A percentile compares a stretch with the other conserved stretches of the same genome.
phyloP scores from a whole-genome alignment of 1,140 invertebrate species.

The Atta texana region DNA sequence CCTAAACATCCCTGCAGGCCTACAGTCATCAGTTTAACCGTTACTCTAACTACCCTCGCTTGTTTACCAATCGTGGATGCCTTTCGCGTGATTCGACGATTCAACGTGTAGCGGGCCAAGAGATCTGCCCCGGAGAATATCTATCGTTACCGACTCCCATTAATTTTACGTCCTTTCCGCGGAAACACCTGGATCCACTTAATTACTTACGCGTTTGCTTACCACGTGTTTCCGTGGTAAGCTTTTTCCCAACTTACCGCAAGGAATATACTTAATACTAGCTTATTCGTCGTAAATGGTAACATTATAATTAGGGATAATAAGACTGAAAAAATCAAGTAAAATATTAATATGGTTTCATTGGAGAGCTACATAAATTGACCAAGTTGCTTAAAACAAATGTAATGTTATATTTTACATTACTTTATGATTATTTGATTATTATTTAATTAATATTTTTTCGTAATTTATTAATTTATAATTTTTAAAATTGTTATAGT shows the following conservation, averaged over 20 bases:
- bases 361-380: neutral
- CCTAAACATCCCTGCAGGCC: slow-evolving; percentile 80
- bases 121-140: slow-evolving; percentile 48
- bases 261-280: slow-evolving; percentile 46
- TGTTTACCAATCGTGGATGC: slow-evolving; percentile 83
- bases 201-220: slow-evolving; percentile 67
- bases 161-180: slow-evolving; percentile 62
- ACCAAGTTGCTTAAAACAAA: neutral
- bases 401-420: neutral
- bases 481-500: neutral
- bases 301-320: slow-evolving; percentile 39
- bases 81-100: slow-evolving; percentile 73
- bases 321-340: neutral
- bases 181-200: slow-evolving; percentile 64
- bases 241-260: slow-evolving; percentile 42
- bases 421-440: neutral
- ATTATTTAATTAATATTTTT: neutral
- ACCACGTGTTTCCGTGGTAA: slow-evolving; percentile 25
- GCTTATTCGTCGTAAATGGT: slow-evolving; percentile 37
- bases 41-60: slow-evolving; percentile 82
- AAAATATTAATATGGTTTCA: slow-evolving; percentile 29
- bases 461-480: neutral
- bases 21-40: slow-evolving; percentile 81
- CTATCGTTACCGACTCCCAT: slow-evolving; percentile 61
- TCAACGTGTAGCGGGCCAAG: slow-evolving; percentile 64